Evolutionary conservation across 2,797 vertebrate genomes (phyloP).

Genomic region (Neopelma chrysocephalum): DNA sequence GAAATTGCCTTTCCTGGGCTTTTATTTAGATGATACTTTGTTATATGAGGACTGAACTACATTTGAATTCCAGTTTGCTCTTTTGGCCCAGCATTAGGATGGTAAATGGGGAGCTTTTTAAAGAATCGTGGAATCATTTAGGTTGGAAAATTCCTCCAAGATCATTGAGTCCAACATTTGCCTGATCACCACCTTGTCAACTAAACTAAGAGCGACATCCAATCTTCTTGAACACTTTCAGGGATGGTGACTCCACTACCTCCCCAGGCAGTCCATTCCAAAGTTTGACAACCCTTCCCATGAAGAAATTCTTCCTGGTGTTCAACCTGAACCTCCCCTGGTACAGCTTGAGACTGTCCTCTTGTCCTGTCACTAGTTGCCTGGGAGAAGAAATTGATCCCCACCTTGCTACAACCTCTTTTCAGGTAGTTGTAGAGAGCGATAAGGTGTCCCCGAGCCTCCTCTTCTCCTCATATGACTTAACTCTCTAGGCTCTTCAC

Average conservation of each 20-base stretch:
- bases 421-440: background rate
- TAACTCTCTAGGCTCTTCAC: background rate
- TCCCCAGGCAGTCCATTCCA: background rate
- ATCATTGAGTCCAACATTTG: background rate
- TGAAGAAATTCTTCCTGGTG: rapidly evolving
- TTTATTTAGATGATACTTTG: background rate
- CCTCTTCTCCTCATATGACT: background rate
- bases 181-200: background rate
- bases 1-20: background rate
- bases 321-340: background rate
- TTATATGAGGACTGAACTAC: background rate
- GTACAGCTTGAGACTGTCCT: no score
- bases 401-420: background rate
- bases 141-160: background rate
- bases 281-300: background rate
- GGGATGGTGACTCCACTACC: background rate
- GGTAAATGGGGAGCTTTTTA: background rate
- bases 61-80: background rate
- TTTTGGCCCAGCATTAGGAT: background rate
- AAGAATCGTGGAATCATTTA: background rate
- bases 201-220: background rate
- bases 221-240: background rate
- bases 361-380: background rate
- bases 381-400: background rate
- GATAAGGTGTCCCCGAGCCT: background rate